Evolutionary conservation across 2,113 vertebrate species (phyloP), one percentile per base, ranked within the genome.

Genomic region (Calidris pygmaea): DNA sequence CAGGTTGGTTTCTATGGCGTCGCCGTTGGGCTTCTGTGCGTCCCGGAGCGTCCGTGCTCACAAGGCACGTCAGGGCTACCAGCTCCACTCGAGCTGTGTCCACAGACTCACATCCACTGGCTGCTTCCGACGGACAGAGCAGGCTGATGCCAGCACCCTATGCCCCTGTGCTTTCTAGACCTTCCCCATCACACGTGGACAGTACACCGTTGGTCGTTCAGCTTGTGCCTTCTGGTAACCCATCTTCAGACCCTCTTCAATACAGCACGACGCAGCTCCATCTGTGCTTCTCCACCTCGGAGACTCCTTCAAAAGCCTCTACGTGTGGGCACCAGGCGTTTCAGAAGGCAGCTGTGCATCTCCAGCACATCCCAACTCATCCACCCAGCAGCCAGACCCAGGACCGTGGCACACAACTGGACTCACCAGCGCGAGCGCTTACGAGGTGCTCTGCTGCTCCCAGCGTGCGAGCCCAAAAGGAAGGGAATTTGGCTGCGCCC

Each of bases 161-260:
- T 74, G 68, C 17, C 84, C 2, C 0, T 6, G 2, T 1, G 1
- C 70, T 9, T 39, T 5, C 74, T 71, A 80, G 53, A 26, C 68
- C 55, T 37, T 73, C 50, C 63, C 68, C 1, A 0, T 2, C 1
- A 4, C 48, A 11, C 0, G 9, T 0, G 0, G 14, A 2, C 39
- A 2, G 41, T 0, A 9, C 17, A 1, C 0, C 2, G 39, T 71
- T 45, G 66, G 45, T 9, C 34, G 41, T 6, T 23, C 55, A 5
- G 60, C 60, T 5, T 5, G 34, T 1, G 3, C 79, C 19, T 66
- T 13, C 45, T 39, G 21, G 34, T 19, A 16, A 66, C 32, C 75
- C 90, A 76, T 37, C 79, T 66, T 39, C 84, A 67, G 30, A 12
- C 4, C 14, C 60, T 30, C 37, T 32, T 39, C 53, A 27, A 10